Percentiles rank a stretch among this genome's conserved stretches.
Evolutionary conservation across 2,888 invertebrate genomes (phyloP).

Genomic region (Melinaea menophilus): DNA sequence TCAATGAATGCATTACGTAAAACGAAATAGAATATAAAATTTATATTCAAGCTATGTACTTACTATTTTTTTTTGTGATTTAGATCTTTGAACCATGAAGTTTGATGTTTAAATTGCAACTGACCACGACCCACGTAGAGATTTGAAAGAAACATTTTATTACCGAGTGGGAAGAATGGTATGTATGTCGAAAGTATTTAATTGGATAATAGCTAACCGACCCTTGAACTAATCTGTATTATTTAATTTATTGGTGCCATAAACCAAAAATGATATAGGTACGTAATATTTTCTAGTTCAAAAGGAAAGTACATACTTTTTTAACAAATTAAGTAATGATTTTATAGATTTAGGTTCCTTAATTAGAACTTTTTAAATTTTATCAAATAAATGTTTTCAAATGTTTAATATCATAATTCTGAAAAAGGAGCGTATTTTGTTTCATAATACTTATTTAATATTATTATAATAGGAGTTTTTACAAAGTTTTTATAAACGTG

Average conservation of each 20-base stretch:
- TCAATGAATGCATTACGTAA: not conserved
- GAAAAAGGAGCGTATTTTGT: too few relatives aligned
- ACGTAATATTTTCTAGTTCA: too few relatives aligned
- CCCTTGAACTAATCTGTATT: not conserved
- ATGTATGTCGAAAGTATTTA: slow-evolving; percentile 24
- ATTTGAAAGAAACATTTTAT: slow-evolving; percentile 17
- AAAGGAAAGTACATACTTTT: too few relatives aligned
- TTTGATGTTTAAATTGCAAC: slow-evolving; percentile 10
- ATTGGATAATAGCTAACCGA: slow-evolving; percentile 15
- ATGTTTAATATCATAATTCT: too few relatives aligned
- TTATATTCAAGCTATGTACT: not conserved
- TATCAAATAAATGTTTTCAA: too few relatives aligned
- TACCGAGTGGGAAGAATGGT: slow-evolving; percentile 24
- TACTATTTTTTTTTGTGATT: slow-evolving; percentile 1
- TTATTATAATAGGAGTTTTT: too few relatives aligned
- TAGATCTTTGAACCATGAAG: slow-evolving; percentile 40
- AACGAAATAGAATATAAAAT: not conserved
- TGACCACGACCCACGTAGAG: slow-evolving; percentile 8
- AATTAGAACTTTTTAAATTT: too few relatives aligned
- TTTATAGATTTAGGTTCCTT: too few relatives aligned
- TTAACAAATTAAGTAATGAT: too few relatives aligned
- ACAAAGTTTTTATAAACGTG: too few relatives aligned
- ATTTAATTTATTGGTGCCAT: not conserved
- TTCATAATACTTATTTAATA: too few relatives aligned
- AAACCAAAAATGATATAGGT: not conserved